These are phyloP conservation scores for Aphis craccivora DNA, from an alignment of 1,140 invertebrate species.

Conservation along the genomic window DNA sequence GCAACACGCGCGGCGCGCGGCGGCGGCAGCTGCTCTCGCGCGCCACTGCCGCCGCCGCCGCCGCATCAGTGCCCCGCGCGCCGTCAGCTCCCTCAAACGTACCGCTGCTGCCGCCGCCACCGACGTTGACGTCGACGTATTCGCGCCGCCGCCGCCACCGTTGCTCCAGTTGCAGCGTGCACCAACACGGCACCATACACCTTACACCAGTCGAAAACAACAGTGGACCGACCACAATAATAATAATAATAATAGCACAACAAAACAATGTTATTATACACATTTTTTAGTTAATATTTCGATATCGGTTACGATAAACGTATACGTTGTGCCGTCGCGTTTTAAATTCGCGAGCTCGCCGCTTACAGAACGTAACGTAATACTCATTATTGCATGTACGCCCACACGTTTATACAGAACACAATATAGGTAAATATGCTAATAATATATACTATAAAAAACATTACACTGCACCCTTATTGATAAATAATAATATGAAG, in stretches of 20 bases:
- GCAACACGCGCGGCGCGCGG: slow-evolving; percentile 50
- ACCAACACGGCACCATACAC: background rate
- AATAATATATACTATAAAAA: background rate
- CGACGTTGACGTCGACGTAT: slow-evolving; percentile 19
- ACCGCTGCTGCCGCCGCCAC: slow-evolving; percentile 64
- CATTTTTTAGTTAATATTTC: background rate
- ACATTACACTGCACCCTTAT: background rate
- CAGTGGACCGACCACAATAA: background rate
- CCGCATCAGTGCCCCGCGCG: slow-evolving; percentile 58
- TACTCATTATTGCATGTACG: background rate
- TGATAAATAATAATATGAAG: too few species aligned
- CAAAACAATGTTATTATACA: too few species aligned
- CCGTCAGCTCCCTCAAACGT: slow-evolving; percentile 43
- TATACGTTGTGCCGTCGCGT: background rate
- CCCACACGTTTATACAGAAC: background rate
- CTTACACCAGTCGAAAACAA: background rate
- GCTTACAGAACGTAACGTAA: background rate
- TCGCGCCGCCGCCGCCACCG: background rate
- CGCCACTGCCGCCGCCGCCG: slow-evolving; percentile 65
- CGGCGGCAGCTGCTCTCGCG: slow-evolving; percentile 66
- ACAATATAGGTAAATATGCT: background rate
- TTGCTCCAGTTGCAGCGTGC: slow-evolving; percentile 44
- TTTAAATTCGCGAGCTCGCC: background rate
- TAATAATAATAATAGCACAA: too few species aligned
- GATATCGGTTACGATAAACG: background rate